Evolutionary conservation across 2,797 vertebrate species (phyloP), one percentile per base, ranked within the genome.

Genomic region (Danio tinwini): DNA sequence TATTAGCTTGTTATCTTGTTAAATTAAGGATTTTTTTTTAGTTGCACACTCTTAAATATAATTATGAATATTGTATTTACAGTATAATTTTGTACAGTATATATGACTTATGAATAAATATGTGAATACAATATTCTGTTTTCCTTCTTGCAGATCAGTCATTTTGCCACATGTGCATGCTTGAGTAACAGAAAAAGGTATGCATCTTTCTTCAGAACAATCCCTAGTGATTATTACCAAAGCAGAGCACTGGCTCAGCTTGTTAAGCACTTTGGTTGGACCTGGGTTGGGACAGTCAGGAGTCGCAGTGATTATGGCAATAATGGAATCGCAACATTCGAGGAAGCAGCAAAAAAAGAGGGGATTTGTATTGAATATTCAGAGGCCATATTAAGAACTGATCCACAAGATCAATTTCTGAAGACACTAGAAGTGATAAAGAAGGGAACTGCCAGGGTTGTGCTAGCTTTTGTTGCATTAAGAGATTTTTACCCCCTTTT

Each of bases 361-460:
- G 86, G 84, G 0, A 82, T 87, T 50, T 87, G 86, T 61, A 79
- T 85, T 52, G 84, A 87, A 42, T 87, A 87, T 50, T 82, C 86
- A 2, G 84, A 80, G 49, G 70, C 78, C 2, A 13, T 67, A 16
- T 49, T 67, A 49, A 49, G 13, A 49, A 67, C 45, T 29, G 64
- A 67, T 21, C 13, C 64, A 16, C 44, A 49, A 67, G 64, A 67
- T 5, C 64, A 67, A 19, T 67, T 67, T 49, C 7, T 67, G 12
- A 67, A 67, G 19, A 67, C 64, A 49, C 2, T 67, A 5, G 19
- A 67, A 67, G 64, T 67, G 19, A 29, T 67, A 9, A 67, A 67
- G 5, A 49, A 67, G 13, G 64, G 64, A 13, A 67, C 64, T 3
- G 64, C 64, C 44, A 67, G 19, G 19, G 83, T 87, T 2, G 76